Percentiles rank a stretch among this genome's conserved stretches.
Evolutionary conservation across 2,888 invertebrate genomes (phyloP).

Genomic region (Boloria selene): DNA sequence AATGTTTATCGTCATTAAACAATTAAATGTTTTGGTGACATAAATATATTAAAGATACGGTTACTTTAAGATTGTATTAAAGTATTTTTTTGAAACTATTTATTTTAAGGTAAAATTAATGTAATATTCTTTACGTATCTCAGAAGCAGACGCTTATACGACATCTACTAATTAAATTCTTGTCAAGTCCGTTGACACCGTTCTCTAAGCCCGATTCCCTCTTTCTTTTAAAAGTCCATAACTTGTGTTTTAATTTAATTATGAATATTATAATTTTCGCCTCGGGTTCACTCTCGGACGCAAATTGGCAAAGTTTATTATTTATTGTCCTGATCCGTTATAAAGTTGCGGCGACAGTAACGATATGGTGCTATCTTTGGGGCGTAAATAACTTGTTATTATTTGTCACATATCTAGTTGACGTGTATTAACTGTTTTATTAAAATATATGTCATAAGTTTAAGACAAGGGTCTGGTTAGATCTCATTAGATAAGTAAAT

Average conservation of each 20-base stretch:
- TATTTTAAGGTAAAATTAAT: neutral
- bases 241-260: conserved; percentile 77
- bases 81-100: too few relatives aligned
- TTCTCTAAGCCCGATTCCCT: conserved; percentile 59
- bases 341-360: conserved; percentile 57
- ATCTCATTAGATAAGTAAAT: too few relatives aligned
- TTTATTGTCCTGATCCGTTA: conserved; percentile 67
- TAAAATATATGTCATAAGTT: conserved; percentile 1
- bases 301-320: conserved; percentile 75
- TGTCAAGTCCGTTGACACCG: conserved; percentile 57
- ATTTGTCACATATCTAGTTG: conserved; percentile 29
- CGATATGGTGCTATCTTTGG: conserved; percentile 36
- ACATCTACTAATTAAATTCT: conserved; percentile 65
- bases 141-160: conserved; percentile 31
- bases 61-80: too few relatives aligned
- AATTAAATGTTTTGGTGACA: too few relatives aligned
- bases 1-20: too few relatives aligned
- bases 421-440: conserved; percentile 1
- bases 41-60: too few relatives aligned
- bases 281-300: conserved; percentile 50
- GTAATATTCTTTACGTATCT: conserved; percentile 14
- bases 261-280: conserved; percentile 69
- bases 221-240: conserved; percentile 73
- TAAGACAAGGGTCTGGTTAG: neutral
- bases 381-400: conserved; percentile 31